These are phyloP conservation scores for Tympanuchus pallidicinctus DNA, from an alignment of 2,113 vertebrate genomes.

Conservation along the genomic window DNA sequence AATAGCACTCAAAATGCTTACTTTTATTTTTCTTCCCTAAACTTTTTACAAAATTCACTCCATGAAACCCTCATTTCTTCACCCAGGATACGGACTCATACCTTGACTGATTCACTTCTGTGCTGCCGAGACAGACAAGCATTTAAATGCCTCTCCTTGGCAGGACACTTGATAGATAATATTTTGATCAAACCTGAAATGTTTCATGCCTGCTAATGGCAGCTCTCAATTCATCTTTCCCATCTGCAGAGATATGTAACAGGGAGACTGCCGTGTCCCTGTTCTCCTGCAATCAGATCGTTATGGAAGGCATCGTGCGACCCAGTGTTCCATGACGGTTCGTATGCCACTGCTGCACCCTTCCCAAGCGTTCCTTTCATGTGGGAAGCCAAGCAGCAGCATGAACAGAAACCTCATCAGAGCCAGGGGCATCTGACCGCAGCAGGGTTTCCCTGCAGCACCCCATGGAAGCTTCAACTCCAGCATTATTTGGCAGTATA, in stretches of 20 bases:
- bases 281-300: background rate
- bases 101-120: background rate
- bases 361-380: background rate
- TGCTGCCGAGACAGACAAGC: background rate
- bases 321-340: background rate
- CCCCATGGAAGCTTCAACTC: background rate
- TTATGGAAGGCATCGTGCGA: background rate
- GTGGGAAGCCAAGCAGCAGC: background rate
- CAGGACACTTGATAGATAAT: background rate
- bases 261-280: background rate
- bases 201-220: background rate
- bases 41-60: background rate
- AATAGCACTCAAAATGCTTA: background rate
- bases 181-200: slow-evolving; percentile 1
- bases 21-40: background rate
- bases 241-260: background rate
- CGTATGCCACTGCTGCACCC: background rate
- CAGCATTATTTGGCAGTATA: background rate
- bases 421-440: background rate
- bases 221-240: slow-evolving; percentile 31
- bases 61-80: background rate
- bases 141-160: background rate
- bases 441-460: slow-evolving; percentile 26
- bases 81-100: background rate
- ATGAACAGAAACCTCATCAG: background rate